Evolutionary conservation across 2,113 vertebrate genomes (phyloP), one percentile per base, ranked within the genome.

Genomic region (Ahaetulla prasina): DNA sequence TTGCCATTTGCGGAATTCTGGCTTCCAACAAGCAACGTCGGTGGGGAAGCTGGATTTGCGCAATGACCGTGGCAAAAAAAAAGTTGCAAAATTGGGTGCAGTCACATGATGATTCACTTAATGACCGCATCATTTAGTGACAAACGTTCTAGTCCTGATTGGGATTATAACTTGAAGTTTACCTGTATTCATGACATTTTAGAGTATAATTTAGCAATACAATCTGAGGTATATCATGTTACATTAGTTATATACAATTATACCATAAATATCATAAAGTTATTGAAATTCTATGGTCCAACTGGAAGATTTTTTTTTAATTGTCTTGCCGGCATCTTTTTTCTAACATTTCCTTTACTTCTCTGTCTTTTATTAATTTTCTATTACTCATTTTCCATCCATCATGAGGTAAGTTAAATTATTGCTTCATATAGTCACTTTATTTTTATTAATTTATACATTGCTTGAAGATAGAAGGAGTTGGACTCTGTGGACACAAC

Each of bases 141-240:
- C 57, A 27, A 3, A 60, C 0, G 3, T 27, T 60, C 25, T 60
- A 60, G 25, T 60, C 3, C 25, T 60, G 25, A 60, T 11, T 60
- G 57, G 57, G 25, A 60, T 60, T 60, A 3, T 30, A 60, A 60
- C 9, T 60, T 60, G 57, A 60, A 60, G 25, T 27, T 60, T 60
- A 60, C 25, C 57, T 60, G 25, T 11, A 94, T 95, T 95, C 94
- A 96, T 93, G 91, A 96, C 93, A 90, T 95, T 95, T 87, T 94
- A 94, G 93, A 95, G 96, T 96, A 94, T 94, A 96, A 95, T 96
- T 96, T 39, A 96, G 94, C 87, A 96, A 94, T 96, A 95, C 95
- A 96, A 92, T 80, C 92, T 94, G 86, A 96, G 91, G 90, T 94
- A 93, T 94, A n/a, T 60, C 3, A 94, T 8, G 10, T 50, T n/a